A percentile compares a stretch with the other conserved stretches of the same genome.
Conservation (phyloP, 2,888 invertebrate species). For the Elysia crispata region DNA sequence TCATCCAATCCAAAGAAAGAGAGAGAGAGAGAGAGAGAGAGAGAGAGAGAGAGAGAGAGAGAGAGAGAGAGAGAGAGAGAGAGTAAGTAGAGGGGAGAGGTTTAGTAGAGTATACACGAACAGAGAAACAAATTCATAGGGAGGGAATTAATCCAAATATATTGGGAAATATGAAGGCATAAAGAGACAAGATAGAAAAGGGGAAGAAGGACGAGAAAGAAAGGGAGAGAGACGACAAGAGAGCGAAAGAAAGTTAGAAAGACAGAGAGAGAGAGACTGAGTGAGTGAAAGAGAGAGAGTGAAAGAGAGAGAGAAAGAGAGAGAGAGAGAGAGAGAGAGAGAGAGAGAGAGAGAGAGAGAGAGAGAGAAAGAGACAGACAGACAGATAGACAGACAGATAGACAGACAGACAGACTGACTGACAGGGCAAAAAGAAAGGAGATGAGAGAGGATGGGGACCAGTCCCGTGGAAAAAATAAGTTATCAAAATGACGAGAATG, state of each 20-base stretch:
- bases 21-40: slow-evolving; percentile 15
- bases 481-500: no score
- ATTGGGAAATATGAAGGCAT: slow-evolving; percentile 32
- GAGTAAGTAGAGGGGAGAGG: neutral
- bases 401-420: no score
- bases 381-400: no score
- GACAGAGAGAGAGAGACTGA: slow-evolving; percentile 12
- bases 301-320: neutral
- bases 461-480: no score
- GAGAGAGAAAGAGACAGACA: slow-evolving; percentile 28
- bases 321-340: neutral
- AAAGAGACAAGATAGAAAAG: neutral
- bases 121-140: neutral
- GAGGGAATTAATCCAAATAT: no score
- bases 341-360: neutral
- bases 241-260: slow-evolving; percentile 34
- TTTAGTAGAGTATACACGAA: neutral
- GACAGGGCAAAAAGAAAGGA: slow-evolving; percentile 15
- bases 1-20: neutral
- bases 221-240: slow-evolving; percentile 18
- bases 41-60: slow-evolving; percentile 41
- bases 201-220: neutral
- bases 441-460: no score
- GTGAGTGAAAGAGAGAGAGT: neutral
- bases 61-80: slow-evolving; percentile 29